These are phyloP conservation scores for Eubucco bourcierii DNA, from an alignment of 2,113 vertebrate genomes.

Conservation along the genomic window DNA sequence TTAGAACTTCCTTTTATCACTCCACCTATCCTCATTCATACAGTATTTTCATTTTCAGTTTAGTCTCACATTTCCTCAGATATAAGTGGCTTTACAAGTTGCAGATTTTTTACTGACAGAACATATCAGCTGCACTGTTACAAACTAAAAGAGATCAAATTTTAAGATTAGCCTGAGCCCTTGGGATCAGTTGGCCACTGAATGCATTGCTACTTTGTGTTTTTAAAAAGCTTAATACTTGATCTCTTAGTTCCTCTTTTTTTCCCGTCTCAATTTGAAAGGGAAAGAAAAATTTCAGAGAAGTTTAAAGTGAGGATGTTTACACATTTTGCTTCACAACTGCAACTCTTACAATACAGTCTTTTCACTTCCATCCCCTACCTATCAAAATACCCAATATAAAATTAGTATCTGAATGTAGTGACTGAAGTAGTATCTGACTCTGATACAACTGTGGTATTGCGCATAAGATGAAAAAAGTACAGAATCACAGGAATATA, in stretches of 20 bases:
- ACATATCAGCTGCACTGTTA: background rate
- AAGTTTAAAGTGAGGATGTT: background rate
- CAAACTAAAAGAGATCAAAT: background rate
- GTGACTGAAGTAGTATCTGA: background rate
- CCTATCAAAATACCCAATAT: background rate
- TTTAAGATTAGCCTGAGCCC: background rate
- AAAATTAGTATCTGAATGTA: background rate
- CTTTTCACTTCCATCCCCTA: background rate
- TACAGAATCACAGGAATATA: background rate
- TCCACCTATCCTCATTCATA: background rate
- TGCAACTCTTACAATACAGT: background rate
- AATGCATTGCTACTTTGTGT: accelerated
- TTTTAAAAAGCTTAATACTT: background rate
- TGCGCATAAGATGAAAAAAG: background rate
- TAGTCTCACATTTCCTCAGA: background rate
- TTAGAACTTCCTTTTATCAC: background rate
- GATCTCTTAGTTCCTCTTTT: background rate
- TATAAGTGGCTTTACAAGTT: background rate
- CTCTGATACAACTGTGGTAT: background rate
- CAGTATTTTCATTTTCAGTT: background rate
- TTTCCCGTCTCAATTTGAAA: background rate
- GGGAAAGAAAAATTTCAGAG: background rate
- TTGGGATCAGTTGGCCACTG: background rate
- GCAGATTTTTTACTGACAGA: background rate
- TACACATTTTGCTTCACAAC: background rate